Evolutionary conservation across 2,797 vertebrate genomes (phyloP), one percentile per base, ranked within the genome.

Genomic region (Coregonus suidteri): DNA sequence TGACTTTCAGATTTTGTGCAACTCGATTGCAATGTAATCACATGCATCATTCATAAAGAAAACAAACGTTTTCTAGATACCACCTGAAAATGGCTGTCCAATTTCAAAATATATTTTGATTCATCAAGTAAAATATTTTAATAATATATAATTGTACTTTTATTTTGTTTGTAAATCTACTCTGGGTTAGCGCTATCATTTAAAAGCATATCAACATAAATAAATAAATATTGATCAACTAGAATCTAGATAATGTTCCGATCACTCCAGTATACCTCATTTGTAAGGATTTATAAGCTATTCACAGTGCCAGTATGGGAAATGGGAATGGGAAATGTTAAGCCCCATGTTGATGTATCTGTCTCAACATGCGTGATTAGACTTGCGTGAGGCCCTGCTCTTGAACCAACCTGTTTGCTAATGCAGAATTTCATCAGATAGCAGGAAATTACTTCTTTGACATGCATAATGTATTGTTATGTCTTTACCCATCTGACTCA

Each of bases 391-490:
- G 84, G 81, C 83, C 76, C 85, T 83, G 74, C 74, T 77, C 89
- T 80, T 88, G 87, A 89, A 88, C 87, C 80, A 54, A 75, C 78
- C 76, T 77, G 88, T 83, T 81, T 88, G 79, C 85, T 83, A 85
- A 84, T 88, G 89, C 84, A 76, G 79, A 62, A 76, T 89, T 85
- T 84, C 83, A 87, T 90, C 87, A 86, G 86, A 87, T 85, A 73
- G 82, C 76, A 75, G 84, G 74, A 87, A 90, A 90, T 88, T 71
- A 87, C 87, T 84, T 85, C 75, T 80, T 13, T 2, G 9, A 47
- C 41, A 47, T 47, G 86, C 86, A 92, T 91, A 88, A 92, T 91
- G 82, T 75, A 90, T 90, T 82, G 78, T 84, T 80, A 81, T 81
- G 81, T 88, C 91, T 88, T 87, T 77, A 79, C 67, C 86, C 77